Conservation (phyloP, 2,797 vertebrate species). For the Micrastur ruficollis region DNA sequence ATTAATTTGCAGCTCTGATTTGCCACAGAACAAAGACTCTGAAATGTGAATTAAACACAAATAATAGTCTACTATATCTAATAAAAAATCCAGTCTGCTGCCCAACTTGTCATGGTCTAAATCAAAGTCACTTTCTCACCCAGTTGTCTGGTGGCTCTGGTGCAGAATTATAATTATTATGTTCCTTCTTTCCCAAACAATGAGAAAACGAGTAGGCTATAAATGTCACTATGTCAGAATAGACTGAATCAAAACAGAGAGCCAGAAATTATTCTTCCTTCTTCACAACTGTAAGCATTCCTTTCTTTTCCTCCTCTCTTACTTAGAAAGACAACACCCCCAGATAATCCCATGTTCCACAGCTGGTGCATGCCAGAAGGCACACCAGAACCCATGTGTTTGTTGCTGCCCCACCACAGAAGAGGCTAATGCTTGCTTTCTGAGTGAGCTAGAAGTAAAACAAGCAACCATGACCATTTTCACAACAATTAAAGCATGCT, state of each 20-base stretch:
- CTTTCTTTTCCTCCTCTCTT: not conserved
- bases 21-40: not conserved
- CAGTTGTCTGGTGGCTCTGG: not conserved
- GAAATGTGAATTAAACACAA: not conserved
- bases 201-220: not conserved
- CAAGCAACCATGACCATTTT: not conserved
- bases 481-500: not conserved
- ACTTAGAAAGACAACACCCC: not conserved
- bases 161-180: not conserved
- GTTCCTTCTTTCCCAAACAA: slow-evolving; percentile 11
- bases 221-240: not conserved
- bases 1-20: not conserved
- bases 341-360: slow-evolving; percentile 6
- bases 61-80: not conserved
- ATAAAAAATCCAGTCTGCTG: not conserved
- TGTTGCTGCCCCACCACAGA: not conserved
- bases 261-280: not conserved
- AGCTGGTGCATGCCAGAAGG: not conserved
- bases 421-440: not conserved
- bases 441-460: not conserved
- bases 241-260: slow-evolving; percentile 2
- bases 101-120: not conserved
- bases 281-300: not conserved
- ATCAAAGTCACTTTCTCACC: not conserved
- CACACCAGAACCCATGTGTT: not conserved